Evolutionary conservation across 2,888 invertebrate genomes (phyloP), one percentile per base, ranked within the genome.

Genomic region (Spilosoma lubricipeda): DNA sequence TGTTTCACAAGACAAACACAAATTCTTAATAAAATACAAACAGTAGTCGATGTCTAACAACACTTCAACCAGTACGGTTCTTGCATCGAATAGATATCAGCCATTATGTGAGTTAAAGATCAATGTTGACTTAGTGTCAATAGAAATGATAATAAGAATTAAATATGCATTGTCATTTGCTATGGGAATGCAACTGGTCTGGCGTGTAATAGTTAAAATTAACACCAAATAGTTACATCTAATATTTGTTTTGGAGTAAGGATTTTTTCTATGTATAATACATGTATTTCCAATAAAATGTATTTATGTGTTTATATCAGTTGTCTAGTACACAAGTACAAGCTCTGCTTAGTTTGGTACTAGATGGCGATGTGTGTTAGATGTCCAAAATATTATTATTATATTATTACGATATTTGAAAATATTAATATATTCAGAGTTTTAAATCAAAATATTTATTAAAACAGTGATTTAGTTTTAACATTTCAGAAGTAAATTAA

Each of bases 1-100:
- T 23, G 45, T 48, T 45, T 27, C 20, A 30, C 20, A 30, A 27
- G 30, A 67, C 30, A 45, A 48, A 67, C 30, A 67, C 30, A 68
- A 48, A 45, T 4, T 23, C 30, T 52, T 68, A 67, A 45, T 42
- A 42, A 48, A 45, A 68, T 45, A 48, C 48, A 68, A 48, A 68
- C 33, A 45, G 48, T 33, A 30, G 11, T 4, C 33, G 23, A 68
- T 48, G 30, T 59, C 18, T 4, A 27, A 39, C n/a, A 23, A 36
- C 27, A 56, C 69, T 39, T 56, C 11, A 52, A 48, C 20, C 20
- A 30, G 27, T 48, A 52, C 20, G 30, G 45, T 42, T 42, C 20
- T 11, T 30, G 45, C 48, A 48, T 30, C 30, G 45, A 67, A 67
- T 20, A 67, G 30, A 67, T 27, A 67, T 45, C 18, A 45, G 20